phyloP scores from a whole-genome alignment of 2,888 invertebrate genomes.

The Drosophila cognata region DNA sequence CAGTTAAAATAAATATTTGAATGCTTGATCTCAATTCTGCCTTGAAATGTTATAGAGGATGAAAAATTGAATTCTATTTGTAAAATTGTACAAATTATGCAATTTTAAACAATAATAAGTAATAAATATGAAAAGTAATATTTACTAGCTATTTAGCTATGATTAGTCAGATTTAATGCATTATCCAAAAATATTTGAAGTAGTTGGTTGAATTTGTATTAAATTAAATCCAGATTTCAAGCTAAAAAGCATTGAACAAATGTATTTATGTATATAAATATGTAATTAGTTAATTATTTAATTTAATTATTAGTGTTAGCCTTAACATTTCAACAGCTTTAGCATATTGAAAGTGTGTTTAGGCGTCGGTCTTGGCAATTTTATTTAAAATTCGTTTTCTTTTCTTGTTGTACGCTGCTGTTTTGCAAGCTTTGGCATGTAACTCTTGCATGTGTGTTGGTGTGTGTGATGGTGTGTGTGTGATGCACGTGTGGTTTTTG shows the following conservation, averaged over 20 bases:
- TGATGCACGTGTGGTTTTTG: conserved; percentile 69
- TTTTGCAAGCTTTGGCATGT: conserved; percentile 63
- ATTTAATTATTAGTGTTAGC: background rate
- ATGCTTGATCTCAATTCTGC: background rate
- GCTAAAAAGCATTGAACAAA: no score
- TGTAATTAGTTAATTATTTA: background rate
- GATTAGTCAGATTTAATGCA: background rate
- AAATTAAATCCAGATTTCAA: background rate
- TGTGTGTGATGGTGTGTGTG: conserved; percentile 28
- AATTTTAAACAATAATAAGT: background rate
- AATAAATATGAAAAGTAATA: background rate
- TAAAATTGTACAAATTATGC: background rate
- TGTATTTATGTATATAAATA: background rate
- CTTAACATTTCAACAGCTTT: background rate
- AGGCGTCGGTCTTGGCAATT: background rate
- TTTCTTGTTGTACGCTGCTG: conserved; percentile 41
- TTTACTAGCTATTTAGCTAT: background rate
- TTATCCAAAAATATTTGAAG: background rate
- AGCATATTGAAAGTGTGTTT: conserved; percentile 8
- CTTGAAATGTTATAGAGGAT: background rate
- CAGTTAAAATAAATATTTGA: background rate
- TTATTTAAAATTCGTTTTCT: conserved; percentile 11
- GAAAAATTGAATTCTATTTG: background rate
- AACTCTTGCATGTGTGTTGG: conserved; percentile 36
- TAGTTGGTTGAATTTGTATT: background rate